phyloP scores from a whole-genome alignment of 1,140 invertebrate genomes.

The Drosophila pallidifrons region DNA sequence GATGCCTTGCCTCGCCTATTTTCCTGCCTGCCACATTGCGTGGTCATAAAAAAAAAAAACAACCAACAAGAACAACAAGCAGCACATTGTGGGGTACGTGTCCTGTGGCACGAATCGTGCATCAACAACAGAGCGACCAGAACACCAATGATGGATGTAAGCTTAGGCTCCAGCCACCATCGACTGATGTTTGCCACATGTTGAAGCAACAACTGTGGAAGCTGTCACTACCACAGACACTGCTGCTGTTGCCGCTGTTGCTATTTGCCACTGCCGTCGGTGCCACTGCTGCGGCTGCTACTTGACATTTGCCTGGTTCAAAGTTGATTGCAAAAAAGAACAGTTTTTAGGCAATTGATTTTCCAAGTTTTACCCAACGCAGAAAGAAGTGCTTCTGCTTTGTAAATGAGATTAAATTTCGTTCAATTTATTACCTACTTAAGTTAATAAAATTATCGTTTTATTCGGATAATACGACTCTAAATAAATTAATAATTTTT shows the following conservation, averaged over 20 bases:
- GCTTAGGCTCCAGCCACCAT: conserved; percentile 21
- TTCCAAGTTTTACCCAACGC: neutral
- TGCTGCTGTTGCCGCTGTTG: neutral
- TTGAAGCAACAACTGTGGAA: conserved; percentile 28
- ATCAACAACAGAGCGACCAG: conserved; percentile 19
- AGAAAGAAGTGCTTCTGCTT: neutral
- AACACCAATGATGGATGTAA: conserved; percentile 42
- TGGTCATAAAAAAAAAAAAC: conserved; percentile 15
- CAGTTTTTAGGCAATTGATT: conserved; percentile 5
- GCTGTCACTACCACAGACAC: conserved; percentile 5
- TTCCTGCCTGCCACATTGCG: conserved; percentile 18
- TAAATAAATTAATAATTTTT: neutral
- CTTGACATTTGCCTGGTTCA: conserved; percentile 9
- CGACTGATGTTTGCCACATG: conserved; percentile 43
- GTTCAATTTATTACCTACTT: no score
- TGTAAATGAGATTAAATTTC: no score
- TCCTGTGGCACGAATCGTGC: conserved; percentile 19
- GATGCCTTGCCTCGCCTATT: conserved; percentile 1
- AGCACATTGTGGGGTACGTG: conserved; percentile 22
- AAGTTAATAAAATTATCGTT: no score
- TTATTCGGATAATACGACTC: no score
- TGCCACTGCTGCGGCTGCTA: neutral
- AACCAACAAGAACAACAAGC: neutral
- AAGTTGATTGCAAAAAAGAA: conserved; percentile 9
- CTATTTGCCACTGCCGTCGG: conserved; percentile 4